A percentile compares a stretch with the other conserved stretches of the same genome.
Conservation (phyloP, 2,888 invertebrate species). For the Drosophila siamana region DNA sequence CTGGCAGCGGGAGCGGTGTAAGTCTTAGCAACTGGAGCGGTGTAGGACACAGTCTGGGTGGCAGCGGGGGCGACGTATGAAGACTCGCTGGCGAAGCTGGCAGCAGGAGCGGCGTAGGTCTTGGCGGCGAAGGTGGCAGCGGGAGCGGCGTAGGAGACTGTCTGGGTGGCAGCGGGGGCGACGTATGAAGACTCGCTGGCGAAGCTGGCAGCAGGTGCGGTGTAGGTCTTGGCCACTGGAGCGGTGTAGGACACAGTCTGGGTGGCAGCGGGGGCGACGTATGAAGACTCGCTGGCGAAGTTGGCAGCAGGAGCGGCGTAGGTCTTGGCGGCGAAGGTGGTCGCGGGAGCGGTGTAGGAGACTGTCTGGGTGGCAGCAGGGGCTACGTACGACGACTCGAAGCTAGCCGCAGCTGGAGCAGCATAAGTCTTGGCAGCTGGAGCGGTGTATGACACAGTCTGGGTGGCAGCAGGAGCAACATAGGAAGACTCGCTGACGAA, state of each 20-base stretch:
- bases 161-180: slow-evolving; percentile 31
- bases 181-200: slow-evolving; percentile 16
- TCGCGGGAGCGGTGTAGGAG: slow-evolving; percentile 35
- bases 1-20: slow-evolving; percentile 38
- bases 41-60: slow-evolving; percentile 29
- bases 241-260: slow-evolving; percentile 31
- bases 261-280: slow-evolving; percentile 36
- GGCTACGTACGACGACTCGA: slow-evolving; percentile 9
- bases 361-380: slow-evolving; percentile 30
- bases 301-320: slow-evolving; percentile 49
- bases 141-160: slow-evolving; percentile 20
- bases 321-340: slow-evolving; percentile 36
- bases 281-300: not conserved
- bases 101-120: slow-evolving; percentile 31
- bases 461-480: slow-evolving; percentile 27
- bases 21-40: slow-evolving; percentile 33
- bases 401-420: slow-evolving; percentile 41
- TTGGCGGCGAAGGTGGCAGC: slow-evolving; percentile 42
- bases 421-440: slow-evolving; percentile 10
- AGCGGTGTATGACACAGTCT: slow-evolving; percentile 38
- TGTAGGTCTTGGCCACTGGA: slow-evolving; percentile 25
- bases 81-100: slow-evolving; percentile 1
- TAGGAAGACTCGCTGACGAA: slow-evolving; percentile 1
- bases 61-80: slow-evolving; percentile 32
- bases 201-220: slow-evolving; percentile 40